phyloP scores from a whole-genome alignment of 2,888 invertebrate genomes.

The Andrena minutula region DNA sequence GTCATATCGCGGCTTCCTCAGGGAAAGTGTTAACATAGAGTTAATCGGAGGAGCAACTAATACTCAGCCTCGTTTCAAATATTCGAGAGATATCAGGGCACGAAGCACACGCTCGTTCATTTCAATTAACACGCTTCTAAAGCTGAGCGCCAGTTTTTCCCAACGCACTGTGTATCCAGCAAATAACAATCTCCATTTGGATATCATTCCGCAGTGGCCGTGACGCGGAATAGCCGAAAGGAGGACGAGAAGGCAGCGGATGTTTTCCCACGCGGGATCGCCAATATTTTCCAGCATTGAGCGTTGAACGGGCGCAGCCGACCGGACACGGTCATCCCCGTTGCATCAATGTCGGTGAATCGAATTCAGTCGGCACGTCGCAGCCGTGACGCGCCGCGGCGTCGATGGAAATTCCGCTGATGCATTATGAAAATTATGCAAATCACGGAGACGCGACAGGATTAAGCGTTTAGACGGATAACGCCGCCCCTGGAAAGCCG shows the following conservation, averaged over 20 bases:
- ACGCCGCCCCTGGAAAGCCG: constrained; percentile 38
- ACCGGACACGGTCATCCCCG: constrained; percentile 20
- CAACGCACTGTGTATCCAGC: not conserved
- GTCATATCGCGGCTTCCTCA: no score
- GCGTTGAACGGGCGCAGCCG: constrained; percentile 17
- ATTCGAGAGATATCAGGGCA: no score
- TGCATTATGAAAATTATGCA: constrained; percentile 81
- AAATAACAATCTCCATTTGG: not conserved
- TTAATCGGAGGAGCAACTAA: no score
- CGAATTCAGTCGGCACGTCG: constrained; percentile 37
- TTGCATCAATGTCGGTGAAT: constrained; percentile 38
- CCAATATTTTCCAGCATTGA: not conserved
- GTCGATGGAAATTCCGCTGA: constrained; percentile 76
- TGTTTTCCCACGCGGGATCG: constrained; percentile 8
- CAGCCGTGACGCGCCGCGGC: constrained; percentile 37
- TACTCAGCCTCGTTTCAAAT: no score
- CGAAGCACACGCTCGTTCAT: no score
- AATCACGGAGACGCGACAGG: constrained; percentile 63
- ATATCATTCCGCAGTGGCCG: not conserved
- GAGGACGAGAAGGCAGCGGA: not conserved
- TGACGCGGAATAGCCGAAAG: not conserved
- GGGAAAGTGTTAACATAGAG: no score
- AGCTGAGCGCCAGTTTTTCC: no score
- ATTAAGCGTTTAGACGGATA: constrained; percentile 46
- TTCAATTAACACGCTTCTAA: no score